Evolutionary conservation across 2,113 vertebrate genomes (phyloP).

Genomic region (Drymodes brunneopygia): DNA sequence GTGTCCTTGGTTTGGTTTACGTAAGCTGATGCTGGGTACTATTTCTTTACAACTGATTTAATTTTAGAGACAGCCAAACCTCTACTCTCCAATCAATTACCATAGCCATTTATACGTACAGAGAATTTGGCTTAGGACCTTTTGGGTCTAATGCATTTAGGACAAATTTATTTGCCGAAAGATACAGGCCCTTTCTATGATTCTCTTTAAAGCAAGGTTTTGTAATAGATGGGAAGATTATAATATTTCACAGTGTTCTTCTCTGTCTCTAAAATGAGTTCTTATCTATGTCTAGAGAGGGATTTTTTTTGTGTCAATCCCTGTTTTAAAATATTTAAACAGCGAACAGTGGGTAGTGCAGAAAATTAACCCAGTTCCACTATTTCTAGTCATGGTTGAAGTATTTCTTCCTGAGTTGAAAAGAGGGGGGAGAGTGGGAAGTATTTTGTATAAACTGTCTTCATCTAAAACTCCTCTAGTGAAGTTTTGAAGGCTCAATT

Average conservation of each 20-base stretch:
- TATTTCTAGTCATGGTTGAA: not conserved
- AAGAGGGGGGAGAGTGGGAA: not conserved
- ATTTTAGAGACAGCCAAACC: not conserved
- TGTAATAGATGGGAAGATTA: not conserved
- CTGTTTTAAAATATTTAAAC: not conserved
- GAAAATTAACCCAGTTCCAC: not conserved
- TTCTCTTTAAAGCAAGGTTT: not conserved
- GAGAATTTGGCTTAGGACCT: not conserved
- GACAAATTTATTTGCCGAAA: not conserved
- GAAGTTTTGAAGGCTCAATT: not conserved
- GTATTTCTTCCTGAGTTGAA: not conserved
- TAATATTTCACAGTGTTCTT: not conserved
- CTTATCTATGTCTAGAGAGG: not conserved
- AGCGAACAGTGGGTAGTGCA: not conserved
- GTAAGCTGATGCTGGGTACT: not conserved
- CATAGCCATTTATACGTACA: not conserved
- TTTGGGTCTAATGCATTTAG: not conserved
- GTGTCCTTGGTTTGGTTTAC: not conserved
- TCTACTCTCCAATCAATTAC: not conserved
- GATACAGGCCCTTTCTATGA: not conserved
- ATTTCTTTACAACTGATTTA: not conserved
- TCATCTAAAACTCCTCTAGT: not conserved
- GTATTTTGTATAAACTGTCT: not conserved
- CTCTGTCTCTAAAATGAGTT: not conserved
- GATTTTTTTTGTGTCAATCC: not conserved